Evolutionary conservation across 2,888 invertebrate species (phyloP), one percentile per base, ranked within the genome.

Genomic region (Timema podura): DNA sequence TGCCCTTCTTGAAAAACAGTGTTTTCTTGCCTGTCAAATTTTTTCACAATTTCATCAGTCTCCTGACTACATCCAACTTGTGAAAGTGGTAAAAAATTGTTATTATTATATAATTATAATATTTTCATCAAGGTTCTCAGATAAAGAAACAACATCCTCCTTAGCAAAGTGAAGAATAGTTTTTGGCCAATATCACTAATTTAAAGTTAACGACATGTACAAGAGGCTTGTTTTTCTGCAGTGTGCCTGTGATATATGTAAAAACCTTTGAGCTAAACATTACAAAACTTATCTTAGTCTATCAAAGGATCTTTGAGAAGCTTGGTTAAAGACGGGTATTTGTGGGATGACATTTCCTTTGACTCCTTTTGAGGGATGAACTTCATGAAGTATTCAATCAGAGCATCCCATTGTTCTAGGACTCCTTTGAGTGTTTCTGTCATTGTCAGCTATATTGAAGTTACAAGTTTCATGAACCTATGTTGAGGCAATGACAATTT

Each of bases 281-380:
- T 54, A 54, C 54, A 54, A 54, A 54, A 54, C 54, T 54, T 10
- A 54, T 10, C 54, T 54, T 16, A 54, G 54, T 16, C n/a, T n/a
- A n/a, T n/a, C n/a, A n/a, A n/a, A 54, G 54, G n/a, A 2, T 1
- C 51, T 49, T 13, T 49, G 51, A 49, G 10, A 49, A 49, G n/a
- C 51, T 13, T 49, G 51, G n/a, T 49, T 49, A 49, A 2, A 10
- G 51, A 30, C 30, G 1, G 30, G 30, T 30, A 49, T n/a, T 49
- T 10, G 51, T 49, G 51, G n/a, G 51, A 49, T 49, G 49, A 49
- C 49, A 10, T n/a, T 49, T 49, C 49, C 49, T 49, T 49, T 9
- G 49, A 49, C 49, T 49, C 11, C 49, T 10, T 49, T 49, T 49
- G 49, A 49, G 11, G 49, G 49, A 49, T 49, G 9, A 49, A 49